phyloP scores from a whole-genome alignment of 2,888 invertebrate genomes.

The Cecidostiba fungosa region DNA sequence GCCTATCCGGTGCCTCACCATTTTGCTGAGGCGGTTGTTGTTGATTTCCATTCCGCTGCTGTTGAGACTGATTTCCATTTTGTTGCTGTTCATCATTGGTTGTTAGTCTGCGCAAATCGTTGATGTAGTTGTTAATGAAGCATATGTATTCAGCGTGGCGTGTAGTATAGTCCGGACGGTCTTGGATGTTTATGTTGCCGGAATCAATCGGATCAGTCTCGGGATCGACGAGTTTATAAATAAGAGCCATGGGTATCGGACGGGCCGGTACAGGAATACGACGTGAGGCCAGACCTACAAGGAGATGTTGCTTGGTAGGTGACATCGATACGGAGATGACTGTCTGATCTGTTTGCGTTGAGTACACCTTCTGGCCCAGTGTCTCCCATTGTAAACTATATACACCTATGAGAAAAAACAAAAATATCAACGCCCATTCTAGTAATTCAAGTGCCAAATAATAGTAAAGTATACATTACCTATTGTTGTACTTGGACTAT shows the following conservation, averaged over 20 bases:
- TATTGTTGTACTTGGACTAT: slow-evolving; percentile 87
- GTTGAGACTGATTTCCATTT: slow-evolving; percentile 65
- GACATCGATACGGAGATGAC: slow-evolving; percentile 93
- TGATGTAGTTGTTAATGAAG: slow-evolving; percentile 28
- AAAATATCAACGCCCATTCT: neutral
- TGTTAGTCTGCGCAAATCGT: slow-evolving; percentile 39
- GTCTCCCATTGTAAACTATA: slow-evolving; percentile 90
- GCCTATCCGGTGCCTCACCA: slow-evolving; percentile 59
- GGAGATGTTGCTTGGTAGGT: slow-evolving; percentile 89
- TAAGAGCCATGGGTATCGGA: slow-evolving; percentile 74
- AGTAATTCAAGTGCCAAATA: neutral
- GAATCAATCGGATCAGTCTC: slow-evolving; percentile 55
- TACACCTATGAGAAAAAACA: slow-evolving; percentile 82
- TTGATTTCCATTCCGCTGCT: slow-evolving; percentile 69
- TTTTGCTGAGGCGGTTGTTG: slow-evolving; percentile 66
- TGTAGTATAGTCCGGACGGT: slow-evolving; percentile 55
- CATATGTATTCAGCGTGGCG: slow-evolving; percentile 7
- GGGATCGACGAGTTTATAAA: slow-evolving; percentile 73
- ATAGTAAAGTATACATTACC: slow-evolving; percentile 80
- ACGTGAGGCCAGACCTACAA: slow-evolving; percentile 89
- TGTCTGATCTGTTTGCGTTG: slow-evolving; percentile 88
- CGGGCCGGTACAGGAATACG: slow-evolving; percentile 81
- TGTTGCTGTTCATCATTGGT: slow-evolving; percentile 51
- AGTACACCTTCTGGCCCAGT: slow-evolving; percentile 89
- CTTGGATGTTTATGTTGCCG: slow-evolving; percentile 37